phyloP scores from a whole-genome alignment of 2,113 vertebrate genomes.

The Laticauda colubrina region DNA sequence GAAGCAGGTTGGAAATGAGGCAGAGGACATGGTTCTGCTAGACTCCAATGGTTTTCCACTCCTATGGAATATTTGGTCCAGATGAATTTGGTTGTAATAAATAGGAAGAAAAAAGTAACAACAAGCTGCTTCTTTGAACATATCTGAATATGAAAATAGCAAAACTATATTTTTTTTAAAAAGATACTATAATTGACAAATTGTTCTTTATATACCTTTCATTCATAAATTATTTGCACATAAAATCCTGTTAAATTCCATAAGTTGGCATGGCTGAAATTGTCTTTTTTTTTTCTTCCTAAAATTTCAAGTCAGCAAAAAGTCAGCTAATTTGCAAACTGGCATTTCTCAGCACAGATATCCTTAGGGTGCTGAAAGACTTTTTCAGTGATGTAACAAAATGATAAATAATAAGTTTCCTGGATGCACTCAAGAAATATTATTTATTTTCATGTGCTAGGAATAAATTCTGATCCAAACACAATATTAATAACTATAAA shows the following conservation, averaged over 20 bases:
- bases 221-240: neutral
- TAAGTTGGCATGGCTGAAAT: neutral
- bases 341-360: neutral
- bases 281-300: neutral
- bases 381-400: neutral
- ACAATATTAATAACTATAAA: constrained; percentile 16
- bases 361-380: neutral
- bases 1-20: neutral
- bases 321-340: neutral
- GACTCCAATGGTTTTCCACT: neutral
- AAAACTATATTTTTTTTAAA: neutral
- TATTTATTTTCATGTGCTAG: neutral
- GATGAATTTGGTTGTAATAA: neutral
- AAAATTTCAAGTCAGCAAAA: neutral
- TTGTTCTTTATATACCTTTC: neutral
- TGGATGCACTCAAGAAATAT: neutral
- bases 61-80: neutral
- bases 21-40: neutral
- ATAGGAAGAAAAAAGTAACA: neutral
- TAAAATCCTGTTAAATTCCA: neutral
- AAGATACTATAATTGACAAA: neutral
- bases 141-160: neutral
- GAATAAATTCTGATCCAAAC: neutral
- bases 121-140: neutral
- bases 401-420: neutral